Percentiles rank a stretch among this genome's conserved stretches.
These are phyloP conservation scores for Netelia virgata DNA, from an alignment of 2,888 invertebrate genomes.

Conservation along the genomic window DNA sequence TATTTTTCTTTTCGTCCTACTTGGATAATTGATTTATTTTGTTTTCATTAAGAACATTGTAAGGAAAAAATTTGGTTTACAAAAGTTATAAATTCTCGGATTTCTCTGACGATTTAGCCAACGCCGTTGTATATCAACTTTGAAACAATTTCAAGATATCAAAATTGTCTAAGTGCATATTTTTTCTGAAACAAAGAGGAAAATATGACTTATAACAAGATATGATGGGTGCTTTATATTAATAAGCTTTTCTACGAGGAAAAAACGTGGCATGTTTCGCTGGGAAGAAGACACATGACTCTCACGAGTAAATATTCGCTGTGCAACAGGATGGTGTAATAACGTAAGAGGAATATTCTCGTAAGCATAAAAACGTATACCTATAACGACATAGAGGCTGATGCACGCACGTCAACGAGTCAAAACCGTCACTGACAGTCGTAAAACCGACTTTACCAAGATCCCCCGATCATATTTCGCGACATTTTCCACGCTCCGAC, in stretches of 20 bases:
- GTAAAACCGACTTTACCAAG: constrained; percentile 44
- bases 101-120: too few species aligned
- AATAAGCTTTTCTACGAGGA: neutral
- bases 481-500: constrained; percentile 20
- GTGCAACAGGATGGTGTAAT: neutral
- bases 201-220: neutral
- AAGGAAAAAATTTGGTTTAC: too few species aligned
- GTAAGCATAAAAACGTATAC: neutral
- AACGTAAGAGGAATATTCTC: neutral
- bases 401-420: neutral
- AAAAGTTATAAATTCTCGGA: too few species aligned
- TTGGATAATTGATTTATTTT: too few species aligned
- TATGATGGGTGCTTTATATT: too few species aligned
- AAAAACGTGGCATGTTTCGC: neutral
- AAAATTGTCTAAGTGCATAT: neutral
- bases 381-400: neutral
- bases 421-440: constrained; percentile 19
- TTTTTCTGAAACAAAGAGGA: neutral
- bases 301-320: neutral
- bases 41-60: too few species aligned
- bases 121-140: too few species aligned
- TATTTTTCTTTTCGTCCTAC: too few species aligned
- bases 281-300: neutral
- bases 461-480: neutral
- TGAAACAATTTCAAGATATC: too few species aligned